phyloP scores from a whole-genome alignment of 2,888 invertebrate genomes.

The Scaptomyza polygonia region DNA sequence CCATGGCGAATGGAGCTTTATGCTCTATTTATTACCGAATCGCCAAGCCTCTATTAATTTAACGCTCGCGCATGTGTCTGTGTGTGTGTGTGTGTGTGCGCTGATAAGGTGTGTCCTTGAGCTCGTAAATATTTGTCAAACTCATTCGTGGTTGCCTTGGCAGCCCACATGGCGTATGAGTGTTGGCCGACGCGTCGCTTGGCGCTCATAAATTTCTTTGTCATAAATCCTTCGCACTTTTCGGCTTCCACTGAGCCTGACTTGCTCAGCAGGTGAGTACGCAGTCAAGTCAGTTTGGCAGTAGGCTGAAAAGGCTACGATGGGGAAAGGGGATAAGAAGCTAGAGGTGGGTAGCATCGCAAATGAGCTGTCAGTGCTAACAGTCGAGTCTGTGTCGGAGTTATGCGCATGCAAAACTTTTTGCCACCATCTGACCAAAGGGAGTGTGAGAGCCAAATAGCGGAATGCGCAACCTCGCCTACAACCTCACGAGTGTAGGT shows the following conservation, averaged over 20 bases:
- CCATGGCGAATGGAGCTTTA: slow-evolving; percentile 41
- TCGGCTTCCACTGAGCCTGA: slow-evolving; percentile 11
- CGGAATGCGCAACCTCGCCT: slow-evolving; percentile 20
- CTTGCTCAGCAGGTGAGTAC: slow-evolving; percentile 22
- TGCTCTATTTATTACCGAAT: slow-evolving; percentile 53
- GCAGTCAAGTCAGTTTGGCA: not conserved
- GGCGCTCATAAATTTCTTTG: slow-evolving; percentile 56
- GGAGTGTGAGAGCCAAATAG: slow-evolving; percentile 5
- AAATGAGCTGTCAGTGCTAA: slow-evolving; percentile 68
- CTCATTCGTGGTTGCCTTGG: slow-evolving; percentile 39
- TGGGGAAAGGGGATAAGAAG: too few relatives aligned
- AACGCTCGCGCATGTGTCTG: not conserved
- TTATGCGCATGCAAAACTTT: slow-evolving; percentile 68
- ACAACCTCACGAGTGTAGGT: not conserved
- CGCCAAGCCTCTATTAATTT: slow-evolving; percentile 54
- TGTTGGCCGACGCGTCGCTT: slow-evolving; percentile 29
- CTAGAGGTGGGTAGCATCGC: slow-evolving; percentile 16
- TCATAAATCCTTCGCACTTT: slow-evolving; percentile 62
- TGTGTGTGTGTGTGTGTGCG: slow-evolving; percentile 10
- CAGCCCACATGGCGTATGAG: slow-evolving; percentile 56
- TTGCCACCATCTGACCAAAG: slow-evolving; percentile 37
- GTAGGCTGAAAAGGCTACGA: not conserved
- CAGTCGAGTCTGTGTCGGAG: slow-evolving; percentile 48
- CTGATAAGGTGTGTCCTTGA: slow-evolving; percentile 52
- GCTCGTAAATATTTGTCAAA: slow-evolving; percentile 66